These are phyloP conservation scores for Argyra leucocephala DNA, from an alignment of 2,888 invertebrate species.

Conservation along the genomic window DNA sequence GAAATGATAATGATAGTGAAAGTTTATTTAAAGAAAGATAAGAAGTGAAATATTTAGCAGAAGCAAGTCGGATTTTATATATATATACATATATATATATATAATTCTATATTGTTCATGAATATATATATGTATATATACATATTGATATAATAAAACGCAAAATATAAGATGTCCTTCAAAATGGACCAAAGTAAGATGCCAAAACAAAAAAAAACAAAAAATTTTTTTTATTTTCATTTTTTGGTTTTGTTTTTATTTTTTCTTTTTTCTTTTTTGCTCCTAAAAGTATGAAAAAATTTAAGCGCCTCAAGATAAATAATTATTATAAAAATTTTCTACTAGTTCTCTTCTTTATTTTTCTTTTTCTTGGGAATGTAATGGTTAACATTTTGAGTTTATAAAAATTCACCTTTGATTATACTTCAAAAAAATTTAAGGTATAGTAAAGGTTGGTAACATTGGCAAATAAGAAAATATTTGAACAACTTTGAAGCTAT, in stretches of 20 bases:
- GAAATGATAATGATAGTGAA: not conserved
- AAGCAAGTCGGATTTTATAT: not conserved
- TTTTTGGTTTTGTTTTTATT: too few relatives aligned
- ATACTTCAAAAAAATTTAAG: too few relatives aligned
- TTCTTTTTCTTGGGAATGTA: too few relatives aligned
- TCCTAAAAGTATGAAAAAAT: too few relatives aligned
- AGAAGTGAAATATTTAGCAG: not conserved
- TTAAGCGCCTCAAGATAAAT: too few relatives aligned
- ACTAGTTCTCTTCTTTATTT: too few relatives aligned
- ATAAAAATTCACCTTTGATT: too few relatives aligned
- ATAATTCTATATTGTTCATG: not conserved
- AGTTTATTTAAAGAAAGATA: slow-evolving; percentile 1
- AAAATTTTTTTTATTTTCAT: not conserved
- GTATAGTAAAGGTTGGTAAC: not conserved
- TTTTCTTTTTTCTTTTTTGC: too few relatives aligned
- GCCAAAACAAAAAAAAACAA: too few relatives aligned
- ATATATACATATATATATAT: not conserved
- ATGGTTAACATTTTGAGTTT: too few relatives aligned
- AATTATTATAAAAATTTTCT: too few relatives aligned
- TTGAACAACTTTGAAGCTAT: not conserved
- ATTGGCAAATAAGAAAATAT: not conserved
- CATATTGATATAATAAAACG: not conserved
- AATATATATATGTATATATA: not conserved
- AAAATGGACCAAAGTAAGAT: not conserved
- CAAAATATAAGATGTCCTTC: not conserved